phyloP scores from a whole-genome alignment of 2,113 vertebrate species.

The Benitochromis conjunctus region DNA sequence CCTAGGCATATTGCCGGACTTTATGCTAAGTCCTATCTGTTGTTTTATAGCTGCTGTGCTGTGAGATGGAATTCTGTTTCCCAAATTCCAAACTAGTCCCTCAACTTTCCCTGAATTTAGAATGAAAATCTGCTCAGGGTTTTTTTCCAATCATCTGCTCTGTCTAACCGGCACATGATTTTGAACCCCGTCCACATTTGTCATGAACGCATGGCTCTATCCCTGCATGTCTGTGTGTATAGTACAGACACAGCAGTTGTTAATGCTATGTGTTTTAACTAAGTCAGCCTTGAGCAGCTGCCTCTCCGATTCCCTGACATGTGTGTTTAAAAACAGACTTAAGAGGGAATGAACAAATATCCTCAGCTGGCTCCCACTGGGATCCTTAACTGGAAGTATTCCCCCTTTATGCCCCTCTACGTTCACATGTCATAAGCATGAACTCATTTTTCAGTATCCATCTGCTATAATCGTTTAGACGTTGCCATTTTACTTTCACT shows the following conservation, averaged over 20 bases:
- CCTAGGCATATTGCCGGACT: not conserved
- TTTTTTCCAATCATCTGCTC: not conserved
- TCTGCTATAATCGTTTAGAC: not conserved
- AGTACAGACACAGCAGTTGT: constrained; percentile 16
- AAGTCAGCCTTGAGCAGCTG: constrained; percentile 42
- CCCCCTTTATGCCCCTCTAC: not conserved
- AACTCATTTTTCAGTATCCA: not conserved
- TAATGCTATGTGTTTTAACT: constrained; percentile 30
- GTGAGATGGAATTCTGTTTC: not conserved
- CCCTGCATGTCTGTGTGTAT: not conserved
- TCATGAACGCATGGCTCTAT: not conserved
- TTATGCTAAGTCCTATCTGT: not conserved
- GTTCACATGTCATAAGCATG: not conserved
- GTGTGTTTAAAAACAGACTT: constrained; percentile 32
- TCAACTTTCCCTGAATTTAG: not conserved
- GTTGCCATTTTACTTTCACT: constrained; percentile 25
- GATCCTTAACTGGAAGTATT: constrained; percentile 7
- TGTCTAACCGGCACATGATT: not conserved
- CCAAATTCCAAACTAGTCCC: not conserved
- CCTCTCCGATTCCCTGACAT: not conserved
- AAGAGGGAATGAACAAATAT: constrained; percentile 21
- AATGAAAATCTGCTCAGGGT: not conserved
- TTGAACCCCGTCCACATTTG: not conserved
- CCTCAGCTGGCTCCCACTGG: not conserved
- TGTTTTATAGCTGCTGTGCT: not conserved